Percentiles rank a stretch among this genome's conserved stretches.
These are phyloP conservation scores for Clunio marinus DNA, from an alignment of 2,888 invertebrate species.

Conservation along the genomic window DNA sequence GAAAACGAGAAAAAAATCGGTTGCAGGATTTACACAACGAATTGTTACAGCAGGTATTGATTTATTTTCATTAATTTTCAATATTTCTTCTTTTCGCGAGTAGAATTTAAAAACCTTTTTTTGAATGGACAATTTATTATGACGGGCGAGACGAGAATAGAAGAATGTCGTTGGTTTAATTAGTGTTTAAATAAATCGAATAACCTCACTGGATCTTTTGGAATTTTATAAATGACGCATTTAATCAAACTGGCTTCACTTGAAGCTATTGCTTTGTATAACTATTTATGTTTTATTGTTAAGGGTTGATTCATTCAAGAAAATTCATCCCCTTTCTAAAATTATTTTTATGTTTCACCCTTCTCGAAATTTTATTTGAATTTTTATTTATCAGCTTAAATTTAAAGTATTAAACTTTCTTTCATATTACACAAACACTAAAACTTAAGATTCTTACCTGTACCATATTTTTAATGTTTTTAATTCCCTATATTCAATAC, in stretches of 20 bases:
- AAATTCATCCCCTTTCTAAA: too few relatives aligned
- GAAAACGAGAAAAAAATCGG: neutral
- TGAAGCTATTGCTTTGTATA: too few relatives aligned
- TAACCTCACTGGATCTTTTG: neutral
- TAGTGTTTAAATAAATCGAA: too few relatives aligned
- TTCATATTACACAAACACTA: neutral
- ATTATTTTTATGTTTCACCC: too few relatives aligned
- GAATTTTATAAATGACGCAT: neutral
- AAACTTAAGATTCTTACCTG: neutral
- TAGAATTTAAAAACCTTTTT: neutral
- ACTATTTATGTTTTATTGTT: too few relatives aligned
- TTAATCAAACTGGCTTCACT: too few relatives aligned
- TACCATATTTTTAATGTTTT: neutral
- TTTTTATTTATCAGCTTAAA: too few relatives aligned
- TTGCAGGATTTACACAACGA: conserved; percentile 11
- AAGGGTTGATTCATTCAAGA: too few relatives aligned
- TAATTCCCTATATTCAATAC: neutral
- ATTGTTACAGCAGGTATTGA: conserved; percentile 19
- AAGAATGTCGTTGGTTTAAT: neutral
- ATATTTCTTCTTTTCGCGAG: neutral
- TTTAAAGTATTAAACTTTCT: too few relatives aligned
- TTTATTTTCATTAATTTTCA: conserved; percentile 15
- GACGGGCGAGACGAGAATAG: neutral
- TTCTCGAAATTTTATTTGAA: too few relatives aligned
- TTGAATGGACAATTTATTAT: neutral